Percentiles rank a stretch among this genome's conserved stretches.
These are phyloP conservation scores for Dicrostonyx torquatus DNA, from an alignment of 2,797 vertebrate genomes.

Conservation along the genomic window DNA sequence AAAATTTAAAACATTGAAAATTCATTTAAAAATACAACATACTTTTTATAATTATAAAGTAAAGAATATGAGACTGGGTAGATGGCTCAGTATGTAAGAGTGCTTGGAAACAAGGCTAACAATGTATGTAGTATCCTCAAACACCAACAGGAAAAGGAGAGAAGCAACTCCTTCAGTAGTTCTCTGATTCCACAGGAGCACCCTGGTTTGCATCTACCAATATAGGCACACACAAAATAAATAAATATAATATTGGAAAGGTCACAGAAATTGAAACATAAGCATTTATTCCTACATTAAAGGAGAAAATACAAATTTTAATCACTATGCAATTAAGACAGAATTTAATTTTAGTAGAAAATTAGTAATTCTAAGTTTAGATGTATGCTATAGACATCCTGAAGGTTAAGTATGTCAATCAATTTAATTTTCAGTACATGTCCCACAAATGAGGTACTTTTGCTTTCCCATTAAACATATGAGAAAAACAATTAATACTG, in stretches of 20 bases:
- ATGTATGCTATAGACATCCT: neutral
- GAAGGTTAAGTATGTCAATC: neutral
- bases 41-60: neutral
- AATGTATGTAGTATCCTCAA: neutral
- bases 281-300: neutral
- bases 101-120: neutral
- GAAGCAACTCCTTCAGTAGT: neutral
- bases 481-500: neutral
- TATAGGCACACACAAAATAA: neutral
- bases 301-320: neutral
- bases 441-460: neutral
- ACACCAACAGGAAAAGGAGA: neutral
- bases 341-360: slow-evolving; percentile 9
- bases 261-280: neutral
- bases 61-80: neutral
- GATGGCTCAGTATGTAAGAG: neutral
- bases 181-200: neutral
- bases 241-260: neutral
- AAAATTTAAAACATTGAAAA: neutral
- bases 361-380: neutral
- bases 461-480: neutral
- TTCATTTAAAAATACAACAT: neutral
- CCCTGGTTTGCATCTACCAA: neutral
- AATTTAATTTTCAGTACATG: neutral
- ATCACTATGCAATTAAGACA: neutral